These are phyloP conservation scores for Keiferia lycopersicella DNA, from an alignment of 2,888 invertebrate species.

Conservation along the genomic window DNA sequence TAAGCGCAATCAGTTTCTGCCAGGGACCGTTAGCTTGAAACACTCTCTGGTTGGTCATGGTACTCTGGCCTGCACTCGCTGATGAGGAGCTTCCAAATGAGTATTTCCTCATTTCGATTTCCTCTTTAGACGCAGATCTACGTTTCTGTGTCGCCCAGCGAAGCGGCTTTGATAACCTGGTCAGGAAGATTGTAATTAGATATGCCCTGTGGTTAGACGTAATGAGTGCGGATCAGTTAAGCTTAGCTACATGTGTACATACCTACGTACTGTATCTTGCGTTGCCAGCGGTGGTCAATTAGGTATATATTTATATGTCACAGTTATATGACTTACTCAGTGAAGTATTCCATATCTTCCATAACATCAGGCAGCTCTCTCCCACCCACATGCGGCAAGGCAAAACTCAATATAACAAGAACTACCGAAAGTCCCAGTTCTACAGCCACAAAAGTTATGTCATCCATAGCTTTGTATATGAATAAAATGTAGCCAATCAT, in stretches of 20 bases:
- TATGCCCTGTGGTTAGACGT: slow-evolving; percentile 4
- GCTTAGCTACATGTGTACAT: neutral
- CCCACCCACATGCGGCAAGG: slow-evolving; percentile 62
- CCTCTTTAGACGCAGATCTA: slow-evolving; percentile 62
- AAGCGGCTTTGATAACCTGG: slow-evolving; percentile 68
- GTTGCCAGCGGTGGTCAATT: no score
- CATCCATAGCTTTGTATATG: slow-evolving; percentile 46
- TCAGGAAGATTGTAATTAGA: slow-evolving; percentile 7
- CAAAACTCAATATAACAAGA: slow-evolving; percentile 48
- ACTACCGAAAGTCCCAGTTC: slow-evolving; percentile 45
- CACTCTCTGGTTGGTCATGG: neutral
- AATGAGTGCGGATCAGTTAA: neutral
- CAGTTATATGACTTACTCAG: slow-evolving; percentile 52
- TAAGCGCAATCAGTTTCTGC: neutral
- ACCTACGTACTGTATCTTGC: neutral
- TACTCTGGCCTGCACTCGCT: neutral
- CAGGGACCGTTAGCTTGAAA: neutral
- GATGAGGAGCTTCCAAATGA: slow-evolving; percentile 56
- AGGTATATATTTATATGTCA: no score
- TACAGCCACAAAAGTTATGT: slow-evolving; percentile 45
- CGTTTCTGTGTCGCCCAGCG: slow-evolving; percentile 73
- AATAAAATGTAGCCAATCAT: slow-evolving; percentile 58
- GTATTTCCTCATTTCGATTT: slow-evolving; percentile 63
- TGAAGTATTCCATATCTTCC: slow-evolving; percentile 72
- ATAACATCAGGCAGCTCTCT: slow-evolving; percentile 68